Base-by-base conservation (phyloP, 1,140 invertebrate species). In the Theocolax elegans region DNA sequence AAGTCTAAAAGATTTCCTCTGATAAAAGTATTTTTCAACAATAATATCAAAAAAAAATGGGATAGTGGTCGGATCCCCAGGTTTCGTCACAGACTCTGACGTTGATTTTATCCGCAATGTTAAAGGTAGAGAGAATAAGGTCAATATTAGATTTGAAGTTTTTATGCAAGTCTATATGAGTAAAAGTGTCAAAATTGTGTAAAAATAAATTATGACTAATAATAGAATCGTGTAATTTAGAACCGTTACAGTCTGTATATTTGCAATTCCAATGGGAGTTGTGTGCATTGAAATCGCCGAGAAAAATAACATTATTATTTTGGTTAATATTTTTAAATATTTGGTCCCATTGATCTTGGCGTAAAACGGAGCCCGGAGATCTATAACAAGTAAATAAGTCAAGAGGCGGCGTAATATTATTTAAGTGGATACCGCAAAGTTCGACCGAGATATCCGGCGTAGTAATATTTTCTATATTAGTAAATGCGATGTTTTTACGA, bases 241-340 rank as follows among this genome's bases (percentile, higher is more conserved):
- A 3, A n/a, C 63, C 63, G 17, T 66, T n/a, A n/a, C n/a, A n/a
- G n/a, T n/a, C n/a, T n/a, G n/a, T n/a, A n/a, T n/a, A n/a, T n/a
- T n/a, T n/a, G n/a, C n/a, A n/a, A n/a, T n/a, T n/a, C n/a, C n/a
- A n/a, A n/a, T n/a, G n/a, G n/a, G n/a, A n/a, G n/a, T 51, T 15
- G 21, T 13, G 15, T 54, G 19, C 7, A 13, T 66, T 8, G 12
- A n/a, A n/a, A n/a, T n/a, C n/a, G n/a, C n/a, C n/a, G n/a, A n/a
- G n/a, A n/a, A n/a, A n/a, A n/a, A n/a, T n/a, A 25, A 13, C n/a
- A 19, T 40, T 42, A 13, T 66, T 66, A 40, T 40, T 48, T 12
- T 2, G 2, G 38, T 10, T 21, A n/a, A 31, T 2, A 12, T 31
- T 35, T 27, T 17, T 2, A 25, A 54, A 23, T 6, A 66, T 54